Base-by-base conservation (phyloP, 2,888 invertebrate species). In the Tinea semifulvella region DNA sequence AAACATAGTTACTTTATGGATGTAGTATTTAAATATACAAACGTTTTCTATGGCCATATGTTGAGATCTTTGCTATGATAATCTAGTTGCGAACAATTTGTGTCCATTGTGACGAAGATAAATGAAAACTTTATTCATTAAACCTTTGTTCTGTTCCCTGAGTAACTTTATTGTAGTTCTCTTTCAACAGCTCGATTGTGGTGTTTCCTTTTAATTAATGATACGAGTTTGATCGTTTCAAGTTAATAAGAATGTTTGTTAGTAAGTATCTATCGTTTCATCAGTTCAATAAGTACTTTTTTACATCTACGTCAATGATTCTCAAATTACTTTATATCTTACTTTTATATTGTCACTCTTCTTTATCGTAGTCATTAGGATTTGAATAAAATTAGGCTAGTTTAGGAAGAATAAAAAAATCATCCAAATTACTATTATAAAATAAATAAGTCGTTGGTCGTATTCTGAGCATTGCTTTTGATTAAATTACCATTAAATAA, bases 81-180 rank as follows among this genome's bases (percentile, higher is more conserved):
- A 36, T 36, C 36, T 36, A 36, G 36, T 36, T 36, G 18, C 7
- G n/a, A 6, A 18, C 36, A 36, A 36, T 36, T 36, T 36, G 18
- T 36, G 36, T 18, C 36, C n/a, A 18, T 18, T 16, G 36, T 36
- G 36, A 36, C 36, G n/a, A 36, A 6, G 7, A 6, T 36, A 36
- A 14, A 7, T 27, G 27, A 27, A 31, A 31, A 31, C 31, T 11
- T 11, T 31, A 14, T 31, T 31, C 13, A 31, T 31, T 31, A 31
- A 31, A 31, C 31, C 31, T 31, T 31, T 31, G 31, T 31, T 31
- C 8, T 22, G 22, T 22, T 22, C n/a, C 14, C 14, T 31, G 13
- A 31, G 2, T 13, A 31, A 31, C 31, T 14, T 31, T 2, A 13
- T 31, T 2, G n/a, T n/a, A n/a, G n/a, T n/a, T 13, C 14, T 31